Evolutionary conservation across 2,888 invertebrate genomes (phyloP), one percentile per base, ranked within the genome.

Genomic region (Andrena marginata): DNA sequence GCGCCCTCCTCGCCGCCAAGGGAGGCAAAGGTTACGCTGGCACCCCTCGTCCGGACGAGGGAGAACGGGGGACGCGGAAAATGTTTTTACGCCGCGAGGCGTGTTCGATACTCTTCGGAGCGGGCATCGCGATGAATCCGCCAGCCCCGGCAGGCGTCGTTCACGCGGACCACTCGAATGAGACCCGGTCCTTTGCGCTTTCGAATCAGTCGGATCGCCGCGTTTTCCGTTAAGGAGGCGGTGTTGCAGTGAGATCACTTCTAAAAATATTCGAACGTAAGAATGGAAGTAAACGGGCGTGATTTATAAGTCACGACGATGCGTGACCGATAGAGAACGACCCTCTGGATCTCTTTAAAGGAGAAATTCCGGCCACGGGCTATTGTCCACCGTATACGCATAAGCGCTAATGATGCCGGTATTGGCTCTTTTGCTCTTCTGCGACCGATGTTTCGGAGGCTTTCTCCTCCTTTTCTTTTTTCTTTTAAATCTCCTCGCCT

Each of bases 331-430:
- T 68, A 56, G 13, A 49, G 42, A 65, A n/a, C 48, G 64, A 63
- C 42, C 29, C 71, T 59, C 56, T 65, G 56, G 67, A 73, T 81
- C 71, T 51, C 62, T 56, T 29, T 33, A 35, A 67, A 65, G 54
- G 56, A 51, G 63, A 77, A 81, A 59, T 71, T 68, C 29, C 74
- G 23, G 63, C 48, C 59, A 31, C 51, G 16, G 75, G 69, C 75
- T 69, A 79, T 71, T 72, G 75, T n/a, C 23, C n/a, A 10, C 20
- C 54, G 8, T 56, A 56, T 31, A 74, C 13, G 51, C 48, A 31
- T 69, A 70, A 74, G 69, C 26, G 75, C 75, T 79, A 76, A 42
- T 16, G 42, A 42, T 67, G 48, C 80, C 80, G 70, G 82, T 42
- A 62, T 79, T 62, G 73, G 56, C 56, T 73, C 23, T 70, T 70